Evolutionary conservation across 1,140 invertebrate species (phyloP), one percentile per base, ranked within the genome.

Genomic region (Pachypeltis micranthus): DNA sequence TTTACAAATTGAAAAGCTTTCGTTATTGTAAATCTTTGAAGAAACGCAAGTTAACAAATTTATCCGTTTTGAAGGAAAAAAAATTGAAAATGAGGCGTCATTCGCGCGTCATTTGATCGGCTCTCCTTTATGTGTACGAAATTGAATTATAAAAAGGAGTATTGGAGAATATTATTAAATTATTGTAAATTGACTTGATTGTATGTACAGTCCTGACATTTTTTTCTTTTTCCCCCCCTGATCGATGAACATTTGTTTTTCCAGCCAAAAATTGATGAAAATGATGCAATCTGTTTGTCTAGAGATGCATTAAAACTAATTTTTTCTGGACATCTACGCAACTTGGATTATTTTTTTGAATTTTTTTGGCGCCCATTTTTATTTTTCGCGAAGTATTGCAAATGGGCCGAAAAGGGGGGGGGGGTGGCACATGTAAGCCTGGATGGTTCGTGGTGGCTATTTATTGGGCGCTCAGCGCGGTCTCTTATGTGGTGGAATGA

Each of bases 231-330:
- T 59, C 19, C 29, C 39, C 39, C 57, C 59, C 34, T 39, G 26
- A 60, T 23, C 21, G 21, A 51, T 62, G 10, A 31, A 21, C 29
- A 23, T 34, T 24, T 55, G 44, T 62, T 54, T 62, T 62, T 54
- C 61, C 39, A 62, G 47, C 39, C 29, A 39, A 62, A 62, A 62
- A 55, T 55, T 16, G 31, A 39, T 10, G 16, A 39, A 39, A 39
- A 55, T 10, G 27, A 62, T 23, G 47, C 61, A 29, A 62, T 62
- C 61, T 62, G 47, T 62, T 62, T 62, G 61, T 62, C 61, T 62
- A 62, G 44, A 62, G 61, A 34, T 62, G 61, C 61, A 62, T 51
- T 62, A 62, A 62, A 62, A 51, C 26, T 62, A 62, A 62, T 7
- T 62, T 62, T 31, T 29, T 62, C 59, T 47, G 59, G 59, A 61